Conservation (phyloP, 2,888 invertebrate species). For the Morinoia aosen region DNA sequence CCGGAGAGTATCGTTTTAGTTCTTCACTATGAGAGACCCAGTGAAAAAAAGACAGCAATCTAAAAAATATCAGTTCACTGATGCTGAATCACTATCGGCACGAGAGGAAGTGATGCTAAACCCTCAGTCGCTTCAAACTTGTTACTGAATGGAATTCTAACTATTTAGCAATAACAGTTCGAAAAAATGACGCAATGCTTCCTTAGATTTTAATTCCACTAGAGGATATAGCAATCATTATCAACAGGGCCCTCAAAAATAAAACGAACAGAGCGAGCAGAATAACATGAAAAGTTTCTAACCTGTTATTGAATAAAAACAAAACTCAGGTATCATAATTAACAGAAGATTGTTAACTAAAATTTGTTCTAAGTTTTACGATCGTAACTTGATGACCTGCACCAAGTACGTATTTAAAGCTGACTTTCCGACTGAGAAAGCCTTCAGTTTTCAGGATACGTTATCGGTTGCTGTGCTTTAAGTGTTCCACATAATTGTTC, state of each 20-base stretch:
- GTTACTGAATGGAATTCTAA: not conserved
- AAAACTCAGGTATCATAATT: not conserved
- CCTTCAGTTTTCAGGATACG: not conserved
- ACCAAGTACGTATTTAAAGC: not conserved
- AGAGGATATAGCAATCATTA: not conserved
- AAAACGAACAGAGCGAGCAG: not conserved
- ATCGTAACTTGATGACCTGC: not conserved
- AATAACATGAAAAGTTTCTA: not conserved
- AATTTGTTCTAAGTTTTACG: not conserved
- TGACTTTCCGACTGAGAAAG: not conserved
- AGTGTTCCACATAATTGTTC: not conserved
- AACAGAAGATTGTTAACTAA: not conserved
- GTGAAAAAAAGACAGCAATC: not conserved
- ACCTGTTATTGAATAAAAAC: not conserved
- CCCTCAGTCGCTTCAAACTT: not conserved
- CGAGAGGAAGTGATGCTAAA: not conserved
- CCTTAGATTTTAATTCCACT: not conserved
- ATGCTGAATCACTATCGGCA: not conserved
- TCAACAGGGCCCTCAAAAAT: not conserved
- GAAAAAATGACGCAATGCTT: not conserved
- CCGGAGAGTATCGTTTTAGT: not conserved
- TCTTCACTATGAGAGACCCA: not conserved
- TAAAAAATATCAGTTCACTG: not conserved
- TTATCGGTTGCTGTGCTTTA: not conserved
- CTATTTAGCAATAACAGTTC: not conserved